These are phyloP conservation scores for Tetranychus urticae DNA, from an alignment of 1,140 invertebrate species.

Conservation along the genomic window DNA sequence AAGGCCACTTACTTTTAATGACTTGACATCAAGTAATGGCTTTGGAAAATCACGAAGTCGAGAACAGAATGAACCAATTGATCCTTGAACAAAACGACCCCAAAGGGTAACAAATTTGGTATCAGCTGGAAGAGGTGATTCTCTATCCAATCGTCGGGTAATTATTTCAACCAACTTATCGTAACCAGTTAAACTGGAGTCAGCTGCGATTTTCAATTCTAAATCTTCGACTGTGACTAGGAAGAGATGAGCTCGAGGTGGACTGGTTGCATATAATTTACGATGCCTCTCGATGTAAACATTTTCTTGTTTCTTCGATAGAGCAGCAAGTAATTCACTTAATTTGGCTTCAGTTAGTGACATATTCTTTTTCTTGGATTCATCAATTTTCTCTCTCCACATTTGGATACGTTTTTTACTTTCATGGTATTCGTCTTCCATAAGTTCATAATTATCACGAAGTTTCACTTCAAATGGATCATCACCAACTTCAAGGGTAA, in stretches of 20 bases:
- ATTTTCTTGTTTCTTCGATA: slow-evolving; percentile 66
- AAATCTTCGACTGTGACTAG: slow-evolving; percentile 52
- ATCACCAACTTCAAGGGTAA: slow-evolving; percentile 72
- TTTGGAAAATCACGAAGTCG: slow-evolving; percentile 88
- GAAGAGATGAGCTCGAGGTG: slow-evolving; percentile 47
- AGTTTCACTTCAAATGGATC: slow-evolving; percentile 95
- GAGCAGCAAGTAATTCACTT: slow-evolving; percentile 59
- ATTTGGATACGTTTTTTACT: slow-evolving; percentile 71
- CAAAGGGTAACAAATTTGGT: slow-evolving; percentile 75
- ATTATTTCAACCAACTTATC: slow-evolving; percentile 47
- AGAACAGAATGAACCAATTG: slow-evolving; percentile 58
- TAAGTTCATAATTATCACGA: slow-evolving; percentile 76
- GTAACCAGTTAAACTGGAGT: slow-evolving; percentile 57
- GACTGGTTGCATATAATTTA: slow-evolving; percentile 40
- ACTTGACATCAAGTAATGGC: slow-evolving; percentile 54
- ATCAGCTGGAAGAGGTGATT: slow-evolving; percentile 69
- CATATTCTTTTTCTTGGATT: slow-evolving; percentile 28
- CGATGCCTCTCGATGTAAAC: slow-evolving; percentile 78
- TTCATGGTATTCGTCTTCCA: slow-evolving; percentile 89
- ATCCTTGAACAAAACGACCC: slow-evolving; percentile 58
- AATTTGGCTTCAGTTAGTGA: slow-evolving; percentile 22
- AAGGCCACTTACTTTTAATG: slow-evolving; percentile 63
- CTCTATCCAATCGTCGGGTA: slow-evolving; percentile 43
- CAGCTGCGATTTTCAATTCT: slow-evolving; percentile 58
- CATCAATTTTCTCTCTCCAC: slow-evolving; percentile 59